Conservation (phyloP, 2,797 vertebrate species). For the Erithacus rubecula region DNA sequence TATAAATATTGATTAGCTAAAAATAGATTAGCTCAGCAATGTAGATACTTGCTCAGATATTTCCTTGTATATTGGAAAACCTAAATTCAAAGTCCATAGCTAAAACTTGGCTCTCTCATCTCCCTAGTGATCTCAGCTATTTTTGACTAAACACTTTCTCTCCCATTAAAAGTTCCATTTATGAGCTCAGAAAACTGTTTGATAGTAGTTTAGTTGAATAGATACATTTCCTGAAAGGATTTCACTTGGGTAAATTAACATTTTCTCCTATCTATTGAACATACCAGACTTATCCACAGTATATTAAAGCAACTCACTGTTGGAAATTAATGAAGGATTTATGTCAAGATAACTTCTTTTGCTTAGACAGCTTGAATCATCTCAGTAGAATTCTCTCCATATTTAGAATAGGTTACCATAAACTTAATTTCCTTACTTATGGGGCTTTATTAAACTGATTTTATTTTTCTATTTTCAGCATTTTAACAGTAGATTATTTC, state of each 20-base stretch:
- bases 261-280: not conserved
- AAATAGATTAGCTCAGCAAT: not conserved
- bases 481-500: not conserved
- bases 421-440: not conserved
- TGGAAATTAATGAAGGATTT: not conserved
- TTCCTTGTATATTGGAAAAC: not conserved
- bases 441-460: not conserved
- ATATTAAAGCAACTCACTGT: not conserved
- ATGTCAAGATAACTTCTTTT: not conserved
- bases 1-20: not conserved
- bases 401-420: not conserved
- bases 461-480: not conserved
- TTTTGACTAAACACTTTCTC: not conserved
- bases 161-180: not conserved
- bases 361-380: not conserved
- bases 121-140: not conserved
- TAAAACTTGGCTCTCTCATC: not conserved
- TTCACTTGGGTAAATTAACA: not conserved
- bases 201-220: not conserved
- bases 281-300: not conserved
- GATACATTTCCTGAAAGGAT: not conserved
- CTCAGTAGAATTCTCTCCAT: not conserved
- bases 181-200: not conserved
- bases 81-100: not conserved
- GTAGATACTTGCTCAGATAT: not conserved